Evolutionary conservation across 1,140 invertebrate species (phyloP).

Genomic region (Hyposmocoma kahamanoa): DNA sequence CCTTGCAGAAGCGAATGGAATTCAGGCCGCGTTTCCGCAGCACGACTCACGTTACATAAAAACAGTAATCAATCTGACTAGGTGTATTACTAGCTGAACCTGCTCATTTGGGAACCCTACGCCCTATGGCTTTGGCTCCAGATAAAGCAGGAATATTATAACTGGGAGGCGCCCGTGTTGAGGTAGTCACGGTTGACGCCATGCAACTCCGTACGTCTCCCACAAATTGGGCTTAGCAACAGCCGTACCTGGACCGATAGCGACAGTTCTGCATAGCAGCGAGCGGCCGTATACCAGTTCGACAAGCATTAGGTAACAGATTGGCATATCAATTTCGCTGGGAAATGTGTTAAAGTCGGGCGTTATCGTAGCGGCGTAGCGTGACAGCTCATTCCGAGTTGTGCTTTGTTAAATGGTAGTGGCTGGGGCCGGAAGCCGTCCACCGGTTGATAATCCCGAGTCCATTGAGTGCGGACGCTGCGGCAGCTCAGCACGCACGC

Average conservation of each 20-base stretch:
- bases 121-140: slow-evolving; percentile 58
- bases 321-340: slow-evolving; percentile 10
- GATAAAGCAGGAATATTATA: slow-evolving; percentile 69
- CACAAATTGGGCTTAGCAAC: slow-evolving; percentile 26
- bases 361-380: slow-evolving; percentile 26
- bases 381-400: slow-evolving; percentile 38
- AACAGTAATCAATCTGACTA: slow-evolving; percentile 4
- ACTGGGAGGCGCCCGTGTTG: slow-evolving; percentile 65
- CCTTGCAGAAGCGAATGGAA: slow-evolving; percentile 25
- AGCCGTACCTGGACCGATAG: slow-evolving; percentile 9
- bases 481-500: slow-evolving; percentile 60
- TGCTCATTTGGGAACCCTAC: slow-evolving; percentile 67
- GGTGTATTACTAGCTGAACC: slow-evolving; percentile 22
- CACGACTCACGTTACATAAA: slow-evolving; percentile 22
- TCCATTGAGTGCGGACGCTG: slow-evolving; percentile 68
- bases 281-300: neutral
- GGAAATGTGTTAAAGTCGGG: slow-evolving; percentile 2
- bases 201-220: slow-evolving; percentile 67
- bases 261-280: slow-evolving; percentile 1
- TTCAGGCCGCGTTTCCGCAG: slow-evolving; percentile 35
- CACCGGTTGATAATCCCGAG: slow-evolving; percentile 49
- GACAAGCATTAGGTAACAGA: neutral
- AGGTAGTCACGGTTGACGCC: slow-evolving; percentile 65
- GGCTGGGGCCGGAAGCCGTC: slow-evolving; percentile 46
- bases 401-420: slow-evolving; percentile 28